Evolutionary conservation across 2,888 invertebrate genomes (phyloP), one percentile per base, ranked within the genome.

Genomic region (Colostygia pectinataria): DNA sequence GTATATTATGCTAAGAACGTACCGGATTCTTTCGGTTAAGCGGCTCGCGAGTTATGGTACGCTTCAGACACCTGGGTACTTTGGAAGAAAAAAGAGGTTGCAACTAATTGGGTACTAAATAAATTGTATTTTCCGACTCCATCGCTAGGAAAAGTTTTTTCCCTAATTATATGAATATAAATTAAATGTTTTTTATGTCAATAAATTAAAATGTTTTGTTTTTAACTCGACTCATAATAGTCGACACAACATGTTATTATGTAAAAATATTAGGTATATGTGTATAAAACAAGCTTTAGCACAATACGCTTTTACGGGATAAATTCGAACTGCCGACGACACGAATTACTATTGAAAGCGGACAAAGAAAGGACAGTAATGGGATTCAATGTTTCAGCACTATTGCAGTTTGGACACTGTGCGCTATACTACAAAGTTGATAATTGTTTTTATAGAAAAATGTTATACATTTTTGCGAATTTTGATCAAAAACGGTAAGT

Each of bases 1-100:
- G 71, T 74, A 68, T 71, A 72, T 79, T 77, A 78, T 76, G 77
- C 73, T 74, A 74, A 78, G 71, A 51, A 45, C 31, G 63, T 62
- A 62, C 65, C 57, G 61, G 66, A 72, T 73, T 72, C 69, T 74
- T 72, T 66, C 66, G 68, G 71, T 59, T 59, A 58, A 63, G 61
- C 58, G 54, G 60, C 64, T 65, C 59, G 58, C 51, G 34, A 48
- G 28, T 49, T 54, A 46, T 37, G 37, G 36, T 36, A 9, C 54
- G 45, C 56, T 57, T 20, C 49, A 45, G 44, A 38, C 44, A 33
- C 46, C 55, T 61, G 53, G 54, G 53, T 58, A 55, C 57, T 64
- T 61, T 55, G 31, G 12, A 27, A 20, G 8, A 8, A 28, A 40
- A 46, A 46, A 7, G 29, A 25, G 34, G 28, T 9, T 37, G 29